Evolutionary conservation across 2,888 invertebrate genomes (phyloP).

Genomic region (Agrilus mali): DNA sequence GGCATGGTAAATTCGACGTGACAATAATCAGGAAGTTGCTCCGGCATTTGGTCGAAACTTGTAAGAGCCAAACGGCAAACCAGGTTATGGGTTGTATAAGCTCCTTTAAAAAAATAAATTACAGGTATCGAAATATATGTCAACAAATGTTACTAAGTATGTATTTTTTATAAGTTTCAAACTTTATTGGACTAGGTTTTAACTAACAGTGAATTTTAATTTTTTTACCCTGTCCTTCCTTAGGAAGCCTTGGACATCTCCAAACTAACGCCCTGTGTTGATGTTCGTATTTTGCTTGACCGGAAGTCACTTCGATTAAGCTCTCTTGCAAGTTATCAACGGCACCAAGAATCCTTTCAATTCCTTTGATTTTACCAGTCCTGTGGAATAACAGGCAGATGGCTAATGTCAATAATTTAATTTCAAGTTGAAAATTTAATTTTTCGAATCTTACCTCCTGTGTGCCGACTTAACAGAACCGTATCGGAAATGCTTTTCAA

Average conservation of each 20-base stretch:
- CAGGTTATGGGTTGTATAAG: constrained; percentile 95
- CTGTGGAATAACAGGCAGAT: no score
- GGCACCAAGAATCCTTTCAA: constrained; percentile 82
- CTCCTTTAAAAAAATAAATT: constrained; percentile 53
- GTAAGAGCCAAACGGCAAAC: constrained; percentile 90
- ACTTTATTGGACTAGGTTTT: no score
- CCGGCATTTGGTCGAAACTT: constrained; percentile 95
- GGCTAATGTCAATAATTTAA: no score
- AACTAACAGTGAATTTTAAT: no score
- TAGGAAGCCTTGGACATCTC: constrained; percentile 94
- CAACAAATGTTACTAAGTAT: no score
- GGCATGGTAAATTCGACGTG: constrained; percentile 99
- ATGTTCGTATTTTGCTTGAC: constrained; percentile 97
- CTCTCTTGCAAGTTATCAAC: constrained; percentile 84
- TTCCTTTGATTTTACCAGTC: constrained; percentile 85
- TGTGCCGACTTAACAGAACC: constrained; percentile 94
- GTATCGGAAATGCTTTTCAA: constrained; percentile 95
- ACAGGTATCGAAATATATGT: background rate
- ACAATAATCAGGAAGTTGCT: constrained; percentile 76
- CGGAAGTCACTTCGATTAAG: constrained; percentile 90
- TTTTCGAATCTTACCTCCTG: constrained; percentile 36
- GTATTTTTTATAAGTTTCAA: no score
- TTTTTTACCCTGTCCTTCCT: constrained; percentile 94
- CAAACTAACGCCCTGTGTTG: constrained; percentile 95
- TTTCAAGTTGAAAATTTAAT: no score